Conservation (phyloP, 2,113 vertebrate genomes). For the Lamprologus sp. region DNA sequence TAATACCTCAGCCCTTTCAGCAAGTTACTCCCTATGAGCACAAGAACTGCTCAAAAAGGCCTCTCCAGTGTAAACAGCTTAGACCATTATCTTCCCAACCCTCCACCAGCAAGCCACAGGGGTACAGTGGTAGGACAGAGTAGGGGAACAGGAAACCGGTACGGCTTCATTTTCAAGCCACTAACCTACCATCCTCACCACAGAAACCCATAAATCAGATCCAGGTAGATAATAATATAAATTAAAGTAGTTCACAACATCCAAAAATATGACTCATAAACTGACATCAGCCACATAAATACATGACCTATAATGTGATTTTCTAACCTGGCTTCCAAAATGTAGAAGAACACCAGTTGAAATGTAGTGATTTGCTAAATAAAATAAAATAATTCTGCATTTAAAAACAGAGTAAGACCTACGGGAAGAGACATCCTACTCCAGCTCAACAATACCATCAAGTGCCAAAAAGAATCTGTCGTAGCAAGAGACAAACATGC, state of each 20-base stretch:
- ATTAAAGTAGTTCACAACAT: not conserved
- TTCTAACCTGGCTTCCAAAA: not conserved
- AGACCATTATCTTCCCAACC: slow-evolving; percentile 21
- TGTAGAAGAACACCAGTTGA: not conserved
- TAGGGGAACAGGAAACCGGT: slow-evolving; percentile 33
- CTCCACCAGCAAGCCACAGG: not conserved
- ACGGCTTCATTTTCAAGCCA: slow-evolving; percentile 24
- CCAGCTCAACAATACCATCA: not conserved
- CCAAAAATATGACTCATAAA: not conserved
- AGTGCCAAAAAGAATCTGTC: not conserved
- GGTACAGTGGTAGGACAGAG: slow-evolving; percentile 2
- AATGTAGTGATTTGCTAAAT: not conserved
- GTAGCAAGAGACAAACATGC: not conserved
- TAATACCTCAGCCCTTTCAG: not conserved
- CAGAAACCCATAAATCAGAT: not conserved
- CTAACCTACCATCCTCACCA: not conserved
- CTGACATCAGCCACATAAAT: not conserved
- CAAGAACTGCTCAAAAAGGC: slow-evolving; percentile 16
- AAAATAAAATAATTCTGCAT: not conserved
- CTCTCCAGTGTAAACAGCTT: slow-evolving; percentile 29
- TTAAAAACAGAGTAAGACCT: not conserved
- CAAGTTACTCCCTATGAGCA: slow-evolving; percentile 33
- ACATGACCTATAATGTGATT: not conserved
- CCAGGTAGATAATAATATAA: not conserved
- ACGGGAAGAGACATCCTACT: not conserved